These are phyloP conservation scores for Brachylomia viminalis DNA, from an alignment of 2,888 invertebrate genomes.

Conservation along the genomic window DNA sequence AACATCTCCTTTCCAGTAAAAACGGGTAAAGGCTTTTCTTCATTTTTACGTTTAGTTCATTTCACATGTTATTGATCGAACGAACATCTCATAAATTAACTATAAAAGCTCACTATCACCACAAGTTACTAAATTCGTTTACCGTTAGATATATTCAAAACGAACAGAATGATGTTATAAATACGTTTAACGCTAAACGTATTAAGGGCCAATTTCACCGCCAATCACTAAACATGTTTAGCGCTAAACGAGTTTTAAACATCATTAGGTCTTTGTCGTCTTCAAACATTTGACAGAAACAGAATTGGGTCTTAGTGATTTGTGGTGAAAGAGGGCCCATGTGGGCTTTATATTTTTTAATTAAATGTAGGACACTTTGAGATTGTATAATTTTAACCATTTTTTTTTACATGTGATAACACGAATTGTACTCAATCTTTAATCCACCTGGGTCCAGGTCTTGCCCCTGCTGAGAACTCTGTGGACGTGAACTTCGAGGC, in stretches of 20 bases:
- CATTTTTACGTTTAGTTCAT: not conserved
- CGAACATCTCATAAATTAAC: no score
- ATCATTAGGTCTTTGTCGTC: no score
- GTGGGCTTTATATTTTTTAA: not conserved
- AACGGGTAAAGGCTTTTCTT: no score
- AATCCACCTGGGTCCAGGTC: slow-evolving; percentile 82
- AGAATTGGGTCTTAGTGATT: no score
- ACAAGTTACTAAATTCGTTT: no score
- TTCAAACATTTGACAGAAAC: no score
- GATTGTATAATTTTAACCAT: not conserved
- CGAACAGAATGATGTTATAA: not conserved
- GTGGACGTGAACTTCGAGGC: slow-evolving; percentile 83
- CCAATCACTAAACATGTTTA: no score
- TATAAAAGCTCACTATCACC: no score
- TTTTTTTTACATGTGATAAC: not conserved
- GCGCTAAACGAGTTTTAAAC: no score
- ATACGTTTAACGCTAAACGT: not conserved
- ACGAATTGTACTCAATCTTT: not conserved
- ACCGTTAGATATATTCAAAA: not conserved
- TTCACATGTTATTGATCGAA: not conserved
- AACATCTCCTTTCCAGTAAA: no score
- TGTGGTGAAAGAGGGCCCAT: not conserved
- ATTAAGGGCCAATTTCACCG: no score
- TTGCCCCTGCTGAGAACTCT: slow-evolving; percentile 90
- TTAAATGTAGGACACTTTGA: no score